phyloP scores from a whole-genome alignment of 2,888 invertebrate genomes.

The Apotomis capreana region DNA sequence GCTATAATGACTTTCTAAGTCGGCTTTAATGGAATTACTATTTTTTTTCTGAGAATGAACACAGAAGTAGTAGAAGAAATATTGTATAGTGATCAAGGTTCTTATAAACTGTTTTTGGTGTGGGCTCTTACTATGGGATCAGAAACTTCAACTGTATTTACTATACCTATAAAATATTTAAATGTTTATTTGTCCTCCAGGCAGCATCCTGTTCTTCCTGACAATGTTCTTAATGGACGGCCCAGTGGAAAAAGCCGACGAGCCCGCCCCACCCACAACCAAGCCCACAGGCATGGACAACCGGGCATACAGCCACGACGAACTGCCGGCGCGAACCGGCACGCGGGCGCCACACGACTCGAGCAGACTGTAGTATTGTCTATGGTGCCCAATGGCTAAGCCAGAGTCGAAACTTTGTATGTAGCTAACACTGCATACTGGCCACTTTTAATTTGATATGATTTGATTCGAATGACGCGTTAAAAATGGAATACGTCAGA shows the following conservation, averaged over 20 bases:
- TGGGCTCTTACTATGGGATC: too few species aligned
- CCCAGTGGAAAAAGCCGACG: conserved; percentile 55
- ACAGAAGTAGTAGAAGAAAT: too few species aligned
- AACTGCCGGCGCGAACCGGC: conserved; percentile 55
- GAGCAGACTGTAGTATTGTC: conserved; percentile 54
- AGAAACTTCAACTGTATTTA: too few species aligned
- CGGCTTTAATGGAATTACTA: conserved; percentile 93
- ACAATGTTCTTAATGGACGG: conserved; percentile 93
- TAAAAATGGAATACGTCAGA: too few species aligned
- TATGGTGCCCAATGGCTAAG: not conserved
- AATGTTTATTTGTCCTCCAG: conserved; percentile 80
- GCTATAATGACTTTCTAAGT: conserved; percentile 94
- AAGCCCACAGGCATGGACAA: conserved; percentile 79
- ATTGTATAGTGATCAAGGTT: too few species aligned
- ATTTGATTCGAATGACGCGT: too few species aligned
- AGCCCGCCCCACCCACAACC: conserved; percentile 42
- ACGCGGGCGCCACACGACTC: conserved; percentile 49
- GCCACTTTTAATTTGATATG: too few species aligned
- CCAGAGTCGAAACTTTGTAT: too few species aligned
- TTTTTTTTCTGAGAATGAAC: conserved; percentile 46
- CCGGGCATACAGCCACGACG: conserved; percentile 80
- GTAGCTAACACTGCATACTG: too few species aligned
- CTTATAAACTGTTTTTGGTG: too few species aligned
- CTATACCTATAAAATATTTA: conserved; percentile 58
- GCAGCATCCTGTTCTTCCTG: conserved; percentile 91